A percentile compares a stretch with the other conserved stretches of the same genome.
phyloP scores from a whole-genome alignment of 2,888 invertebrate species.

The Dicranocentrus wangi region DNA sequence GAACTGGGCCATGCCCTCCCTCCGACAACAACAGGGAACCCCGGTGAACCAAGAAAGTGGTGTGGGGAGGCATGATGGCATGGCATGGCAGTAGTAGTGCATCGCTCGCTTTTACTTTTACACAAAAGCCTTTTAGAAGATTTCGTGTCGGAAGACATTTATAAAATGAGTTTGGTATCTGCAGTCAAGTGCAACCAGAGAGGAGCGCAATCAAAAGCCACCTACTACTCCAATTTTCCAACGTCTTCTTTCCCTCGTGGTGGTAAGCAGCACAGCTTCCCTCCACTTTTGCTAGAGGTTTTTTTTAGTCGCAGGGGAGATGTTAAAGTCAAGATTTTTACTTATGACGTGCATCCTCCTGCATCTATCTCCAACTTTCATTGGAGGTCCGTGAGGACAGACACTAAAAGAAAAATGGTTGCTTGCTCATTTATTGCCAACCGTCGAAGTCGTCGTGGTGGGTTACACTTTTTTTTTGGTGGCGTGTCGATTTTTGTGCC shows the following conservation, averaged over 20 bases:
- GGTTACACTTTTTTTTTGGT: too few species aligned
- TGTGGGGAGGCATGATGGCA: background rate
- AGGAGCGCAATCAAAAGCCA: conserved; percentile 64
- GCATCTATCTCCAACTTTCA: conserved; percentile 15
- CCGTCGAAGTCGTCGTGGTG: too few species aligned
- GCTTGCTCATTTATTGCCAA: conserved; percentile 8
- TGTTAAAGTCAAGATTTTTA: conserved; percentile 52
- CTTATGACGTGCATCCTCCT: conserved; percentile 52
- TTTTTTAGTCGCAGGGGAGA: conserved; percentile 36
- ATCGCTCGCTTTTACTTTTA: conserved; percentile 55
- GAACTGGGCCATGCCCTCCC: too few species aligned
- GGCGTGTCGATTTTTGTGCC: conserved; percentile 10
- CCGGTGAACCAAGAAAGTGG: too few species aligned
- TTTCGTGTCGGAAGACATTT: conserved; percentile 61
- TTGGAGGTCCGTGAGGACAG: background rate
- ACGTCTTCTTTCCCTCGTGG: conserved; percentile 3
- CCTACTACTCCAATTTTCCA: conserved; percentile 33
- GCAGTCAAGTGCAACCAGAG: conserved; percentile 63
- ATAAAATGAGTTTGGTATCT: conserved; percentile 58
- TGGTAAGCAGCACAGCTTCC: conserved; percentile 18
- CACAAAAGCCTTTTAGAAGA: conserved; percentile 39
- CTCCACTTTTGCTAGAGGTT: conserved; percentile 33
- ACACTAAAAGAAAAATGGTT: background rate
- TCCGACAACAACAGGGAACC: too few species aligned
- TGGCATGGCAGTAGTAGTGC: conserved; percentile 35